These are phyloP conservation scores for Erithacus rubecula DNA, from an alignment of 2,797 vertebrate species.

Conservation along the genomic window DNA sequence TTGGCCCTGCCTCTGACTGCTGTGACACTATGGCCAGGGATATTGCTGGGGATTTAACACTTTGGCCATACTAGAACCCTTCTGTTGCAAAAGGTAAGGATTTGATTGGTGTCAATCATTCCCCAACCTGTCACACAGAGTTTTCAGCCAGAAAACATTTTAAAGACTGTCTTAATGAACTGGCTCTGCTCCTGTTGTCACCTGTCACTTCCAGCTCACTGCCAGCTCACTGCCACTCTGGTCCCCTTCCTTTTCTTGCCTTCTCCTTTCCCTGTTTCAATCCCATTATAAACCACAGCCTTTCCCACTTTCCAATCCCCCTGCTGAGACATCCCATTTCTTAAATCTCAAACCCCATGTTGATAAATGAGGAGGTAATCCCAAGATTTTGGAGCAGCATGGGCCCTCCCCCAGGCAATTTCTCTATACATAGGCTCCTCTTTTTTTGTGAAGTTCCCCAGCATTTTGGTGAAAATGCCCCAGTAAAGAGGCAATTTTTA, in stretches of 20 bases:
- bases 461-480: not conserved
- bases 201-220: slow-evolving; percentile 7
- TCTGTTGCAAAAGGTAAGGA: slow-evolving; percentile 31
- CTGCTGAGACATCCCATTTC: not conserved
- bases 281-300: not conserved
- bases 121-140: slow-evolving; percentile 51
- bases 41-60: slow-evolving; percentile 10
- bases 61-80: not conserved
- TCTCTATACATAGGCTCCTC: not conserved
- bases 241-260: not conserved
- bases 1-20: slow-evolving; percentile 10
- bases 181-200: slow-evolving; percentile 34
- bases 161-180: slow-evolving; percentile 69
- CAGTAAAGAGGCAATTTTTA: not conserved
- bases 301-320: not conserved
- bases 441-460: not conserved
- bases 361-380: not conserved
- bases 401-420: not conserved
- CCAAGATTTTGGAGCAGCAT: not conserved
- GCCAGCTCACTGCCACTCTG: not conserved
- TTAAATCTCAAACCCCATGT: not conserved
- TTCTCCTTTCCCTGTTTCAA: not conserved
- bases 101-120: slow-evolving; percentile 74
- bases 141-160: slow-evolving; percentile 61
- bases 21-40: not conserved